Base-by-base conservation (phyloP, 2,888 invertebrate species). In the Latheticus oryzae region DNA sequence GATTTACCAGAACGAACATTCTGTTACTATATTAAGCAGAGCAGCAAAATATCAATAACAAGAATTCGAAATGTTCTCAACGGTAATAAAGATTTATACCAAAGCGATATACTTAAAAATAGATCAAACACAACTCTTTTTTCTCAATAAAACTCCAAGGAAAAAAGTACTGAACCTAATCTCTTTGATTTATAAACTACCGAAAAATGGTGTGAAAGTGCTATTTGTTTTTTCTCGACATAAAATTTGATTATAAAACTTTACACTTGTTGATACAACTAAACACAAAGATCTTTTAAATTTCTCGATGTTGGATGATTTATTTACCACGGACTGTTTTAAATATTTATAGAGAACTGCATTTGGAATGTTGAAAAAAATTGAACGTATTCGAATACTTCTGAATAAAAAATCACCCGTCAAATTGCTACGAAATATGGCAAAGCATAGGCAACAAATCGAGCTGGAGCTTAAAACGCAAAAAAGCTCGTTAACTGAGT, bases 401-500 rank as follows among this genome's bases (percentile, higher is more conserved):
- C 9, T 28, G 28, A 28, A 23, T 33, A 33, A 33, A 33, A 33
- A 33, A 33, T 33, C 7, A 15, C 11, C 15, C 33, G 33, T 33
- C n/a, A 33, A 33, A 7, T 15, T 3, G 33, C 12, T n/a, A 3
- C 30, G 30, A 3, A 11, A 11, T 30, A 2, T 9, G 19, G 11
- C 26, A 9, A 26, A 26, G 42, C 24, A 24, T 26, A 26, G n/a
- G 11, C 30, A 24, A 7, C 12, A 21, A 26, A 42, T 42, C 32
- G 24, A 48, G 35, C 48, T 9, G 33, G 35, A 45, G 24, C 21
- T 48, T 37, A 11, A 11, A 17, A 24, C 19, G 24, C 16, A 32
- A 50, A 52, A 52, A 52, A 52, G 52, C 52, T 52, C 52, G 52
- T 52, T 52, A 52, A 43, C 42, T 33, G 52, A 21, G 43, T 42